Percentiles rank a stretch among this genome's conserved stretches.
phyloP scores from a whole-genome alignment of 1,140 invertebrate genomes.

The Drosophila triauraria region DNA sequence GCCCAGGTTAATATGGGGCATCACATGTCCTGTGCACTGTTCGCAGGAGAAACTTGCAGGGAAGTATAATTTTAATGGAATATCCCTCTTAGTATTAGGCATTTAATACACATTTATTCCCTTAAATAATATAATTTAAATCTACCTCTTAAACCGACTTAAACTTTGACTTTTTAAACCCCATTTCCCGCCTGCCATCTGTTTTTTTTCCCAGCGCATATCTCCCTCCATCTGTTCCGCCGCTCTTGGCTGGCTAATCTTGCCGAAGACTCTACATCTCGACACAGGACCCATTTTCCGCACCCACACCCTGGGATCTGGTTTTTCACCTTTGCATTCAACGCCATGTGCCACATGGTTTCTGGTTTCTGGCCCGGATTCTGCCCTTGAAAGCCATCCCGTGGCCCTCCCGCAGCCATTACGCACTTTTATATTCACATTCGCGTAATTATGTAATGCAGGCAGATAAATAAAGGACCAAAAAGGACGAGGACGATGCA shows the following conservation, averaged over 20 bases:
- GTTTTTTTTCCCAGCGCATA: slow-evolving; percentile 9
- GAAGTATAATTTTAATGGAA: too few relatives aligned
- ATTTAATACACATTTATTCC: too few relatives aligned
- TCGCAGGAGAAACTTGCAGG: too few relatives aligned
- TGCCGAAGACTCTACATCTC: not conserved
- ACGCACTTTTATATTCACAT: slow-evolving; percentile 54
- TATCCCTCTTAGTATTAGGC: too few relatives aligned
- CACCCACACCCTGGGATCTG: not conserved
- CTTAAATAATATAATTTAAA: not conserved
- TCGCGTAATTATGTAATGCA: slow-evolving; percentile 56
- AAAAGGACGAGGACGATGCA: slow-evolving; percentile 16
- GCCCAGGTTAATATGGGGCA: slow-evolving; percentile 19
- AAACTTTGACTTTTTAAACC: slow-evolving; percentile 1
- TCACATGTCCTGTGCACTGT: slow-evolving; percentile 2
- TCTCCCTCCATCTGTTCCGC: not conserved
- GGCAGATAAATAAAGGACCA: slow-evolving; percentile 31
- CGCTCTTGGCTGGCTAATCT: slow-evolving; percentile 8
- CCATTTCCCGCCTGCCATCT: not conserved
- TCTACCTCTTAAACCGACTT: not conserved
- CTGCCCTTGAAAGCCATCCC: slow-evolving; percentile 31
- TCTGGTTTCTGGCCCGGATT: not conserved
- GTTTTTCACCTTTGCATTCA: slow-evolving; percentile 1
- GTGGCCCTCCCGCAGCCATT: slow-evolving; percentile 28
- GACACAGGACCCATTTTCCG: not conserved
- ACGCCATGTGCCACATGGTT: too few relatives aligned